A percentile compares a stretch with the other conserved stretches of the same genome.
Conservation (phyloP, 2,888 invertebrate genomes). For the Phasia obesa region DNA sequence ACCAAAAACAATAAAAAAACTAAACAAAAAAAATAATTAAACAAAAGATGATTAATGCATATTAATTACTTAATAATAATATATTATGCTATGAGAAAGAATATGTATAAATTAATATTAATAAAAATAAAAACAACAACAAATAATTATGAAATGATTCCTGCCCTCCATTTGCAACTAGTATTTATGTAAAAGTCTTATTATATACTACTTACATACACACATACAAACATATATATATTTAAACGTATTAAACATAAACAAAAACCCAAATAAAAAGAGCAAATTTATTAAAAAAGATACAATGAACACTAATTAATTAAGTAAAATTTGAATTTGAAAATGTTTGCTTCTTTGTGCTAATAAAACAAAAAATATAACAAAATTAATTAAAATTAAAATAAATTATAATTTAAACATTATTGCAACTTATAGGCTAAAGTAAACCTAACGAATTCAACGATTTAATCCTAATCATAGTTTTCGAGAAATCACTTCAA, state of each 20-base stretch:
- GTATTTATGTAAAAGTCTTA: conserved; percentile 70
- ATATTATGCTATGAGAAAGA: conserved; percentile 62
- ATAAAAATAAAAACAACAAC: conserved; percentile 70
- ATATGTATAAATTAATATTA: conserved; percentile 47
- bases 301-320: conserved; percentile 22
- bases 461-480: conserved; percentile 68
- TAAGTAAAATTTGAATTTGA: conserved; percentile 19
- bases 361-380: conserved; percentile 42
- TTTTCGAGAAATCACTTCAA: conserved; percentile 42
- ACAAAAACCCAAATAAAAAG: conserved; percentile 22
- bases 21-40: conserved; percentile 17
- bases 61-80: background rate
- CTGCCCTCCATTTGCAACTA: conserved; percentile 78
- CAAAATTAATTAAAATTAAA: conserved; percentile 26
- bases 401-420: conserved; percentile 38
- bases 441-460: conserved; percentile 68
- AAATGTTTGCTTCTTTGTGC: conserved; percentile 63
- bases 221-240: conserved; percentile 24
- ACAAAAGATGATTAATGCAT: conserved; percentile 21
- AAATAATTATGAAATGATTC: conserved; percentile 79
- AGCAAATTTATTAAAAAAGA: conserved; percentile 17
- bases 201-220: conserved; percentile 56
- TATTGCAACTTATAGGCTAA: conserved; percentile 69
- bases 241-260: conserved; percentile 44
- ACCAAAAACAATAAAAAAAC: conserved; percentile 29